Evolutionary conservation across 92 coral and sea anemone genomes (phyloP).

Genomic region (Muricea muricata): DNA sequence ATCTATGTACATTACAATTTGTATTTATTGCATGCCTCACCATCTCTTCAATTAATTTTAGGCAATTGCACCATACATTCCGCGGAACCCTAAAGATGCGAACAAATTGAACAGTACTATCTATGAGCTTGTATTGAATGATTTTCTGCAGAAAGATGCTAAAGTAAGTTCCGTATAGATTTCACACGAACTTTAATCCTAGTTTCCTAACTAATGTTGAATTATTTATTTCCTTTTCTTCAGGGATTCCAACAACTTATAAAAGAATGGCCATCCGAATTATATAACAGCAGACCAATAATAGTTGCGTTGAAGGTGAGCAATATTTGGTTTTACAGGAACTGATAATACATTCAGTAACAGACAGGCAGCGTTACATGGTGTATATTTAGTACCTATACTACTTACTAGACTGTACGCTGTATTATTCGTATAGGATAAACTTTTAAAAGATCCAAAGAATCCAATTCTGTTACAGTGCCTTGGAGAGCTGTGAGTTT

Average conservation of each 20-base stretch:
- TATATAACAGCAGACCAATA: conserved; percentile 87
- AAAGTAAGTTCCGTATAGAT: conserved; percentile 56
- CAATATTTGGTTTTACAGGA: background rate
- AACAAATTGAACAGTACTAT: conserved; percentile 84
- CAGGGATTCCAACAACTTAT: conserved; percentile 93
- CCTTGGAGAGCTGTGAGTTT: conserved; percentile 89
- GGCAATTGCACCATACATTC: conserved; percentile 99
- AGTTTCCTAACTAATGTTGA: background rate
- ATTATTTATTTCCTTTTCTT: background rate
- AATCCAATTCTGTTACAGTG: conserved; percentile 82
- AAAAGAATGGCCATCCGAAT: conserved; percentile 93
- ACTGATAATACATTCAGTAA: background rate
- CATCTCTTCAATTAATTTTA: background rate
- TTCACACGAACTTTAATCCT: background rate
- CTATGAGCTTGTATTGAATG: conserved; percentile 93
- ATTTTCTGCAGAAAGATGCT: conserved; percentile 88
- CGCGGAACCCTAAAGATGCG: conserved; percentile 75
- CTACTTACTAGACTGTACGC: too few relatives aligned
- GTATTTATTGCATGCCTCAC: too few relatives aligned
- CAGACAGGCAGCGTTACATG: too few relatives aligned
- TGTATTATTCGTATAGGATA: too few relatives aligned
- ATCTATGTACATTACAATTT: too few relatives aligned
- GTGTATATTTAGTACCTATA: too few relatives aligned
- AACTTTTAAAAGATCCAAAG: conserved; percentile 77
- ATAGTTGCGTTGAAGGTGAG: conserved; percentile 92